Conservation (phyloP, 2,113 vertebrate species). For the Sturnus vulgaris region DNA sequence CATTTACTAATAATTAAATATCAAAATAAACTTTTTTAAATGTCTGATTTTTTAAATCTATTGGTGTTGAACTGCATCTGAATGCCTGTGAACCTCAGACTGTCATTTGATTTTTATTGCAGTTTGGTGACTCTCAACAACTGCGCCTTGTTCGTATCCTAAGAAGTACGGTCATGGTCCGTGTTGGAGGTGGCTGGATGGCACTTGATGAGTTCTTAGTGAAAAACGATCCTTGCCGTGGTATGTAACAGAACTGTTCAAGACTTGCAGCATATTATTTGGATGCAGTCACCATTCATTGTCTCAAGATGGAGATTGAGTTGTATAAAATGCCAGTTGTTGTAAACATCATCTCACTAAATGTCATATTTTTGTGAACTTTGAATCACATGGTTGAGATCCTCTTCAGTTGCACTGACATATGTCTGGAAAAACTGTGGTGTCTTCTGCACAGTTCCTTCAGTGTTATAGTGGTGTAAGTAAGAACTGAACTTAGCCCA, state of each 20-base stretch:
- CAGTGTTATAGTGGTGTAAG: background rate
- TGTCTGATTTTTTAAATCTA: slow-evolving; percentile 40
- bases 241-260: slow-evolving; percentile 71
- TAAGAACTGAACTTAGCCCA: background rate
- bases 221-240: slow-evolving; percentile 98
- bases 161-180: slow-evolving; percentile 97
- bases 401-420: background rate
- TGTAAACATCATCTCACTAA: slow-evolving; percentile 30
- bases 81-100: slow-evolving; percentile 15
- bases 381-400: slow-evolving; percentile 8
- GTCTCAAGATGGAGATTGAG: background rate
- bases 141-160: slow-evolving; percentile 94
- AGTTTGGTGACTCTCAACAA: slow-evolving; percentile 99
- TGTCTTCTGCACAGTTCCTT: background rate
- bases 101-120: slow-evolving; percentile 31
- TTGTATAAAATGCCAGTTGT: slow-evolving; percentile 12
- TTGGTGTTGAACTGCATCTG: background rate
- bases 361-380: slow-evolving; percentile 17
- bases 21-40: slow-evolving; percentile 31
- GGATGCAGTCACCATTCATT: background rate
- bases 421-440: slow-evolving; percentile 6
- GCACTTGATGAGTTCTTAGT: slow-evolving; percentile 97
- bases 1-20: slow-evolving; percentile 70
- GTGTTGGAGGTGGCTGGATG: slow-evolving; percentile 99
- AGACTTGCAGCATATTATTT: background rate